Conservation (phyloP, 2,113 vertebrate species). For the Phoxinus phoxinus region DNA sequence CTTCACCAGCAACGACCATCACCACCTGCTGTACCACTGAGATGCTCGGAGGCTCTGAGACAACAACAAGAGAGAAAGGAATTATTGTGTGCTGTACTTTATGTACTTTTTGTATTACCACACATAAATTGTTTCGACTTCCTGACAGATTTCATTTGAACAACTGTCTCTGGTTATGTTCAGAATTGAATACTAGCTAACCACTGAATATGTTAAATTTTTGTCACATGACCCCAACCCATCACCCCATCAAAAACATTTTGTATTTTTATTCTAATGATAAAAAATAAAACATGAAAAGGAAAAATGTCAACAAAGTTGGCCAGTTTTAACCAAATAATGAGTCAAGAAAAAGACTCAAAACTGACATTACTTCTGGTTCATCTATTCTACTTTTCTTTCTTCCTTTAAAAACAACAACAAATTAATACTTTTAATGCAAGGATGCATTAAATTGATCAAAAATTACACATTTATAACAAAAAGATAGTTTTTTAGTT, state of each 20-base stretch:
- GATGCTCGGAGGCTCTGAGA: constrained; percentile 79
- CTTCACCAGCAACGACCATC: constrained; percentile 76
- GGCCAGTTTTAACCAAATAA: not conserved
- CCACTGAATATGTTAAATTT: not conserved
- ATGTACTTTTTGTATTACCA: not conserved
- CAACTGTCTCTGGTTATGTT: not conserved
- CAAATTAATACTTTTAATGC: not conserved
- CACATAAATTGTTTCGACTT: no score
- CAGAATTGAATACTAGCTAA: not conserved
- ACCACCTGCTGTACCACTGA: constrained; percentile 70
- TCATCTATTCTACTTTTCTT: not conserved
- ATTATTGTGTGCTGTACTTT: not conserved
- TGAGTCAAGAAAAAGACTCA: not conserved
- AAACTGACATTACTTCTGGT: not conserved
- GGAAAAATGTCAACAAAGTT: not conserved
- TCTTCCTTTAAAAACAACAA: no score
- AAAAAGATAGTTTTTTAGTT: no score
- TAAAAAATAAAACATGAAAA: no score
- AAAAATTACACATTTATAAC: not conserved
- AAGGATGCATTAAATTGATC: not conserved
- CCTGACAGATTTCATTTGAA: not conserved
- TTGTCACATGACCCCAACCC: not conserved
- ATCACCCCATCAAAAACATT: not conserved
- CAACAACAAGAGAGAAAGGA: not conserved
- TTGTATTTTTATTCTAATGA: not conserved